Conservation (phyloP, 2,113 vertebrate species). For the Rhea pennata region DNA sequence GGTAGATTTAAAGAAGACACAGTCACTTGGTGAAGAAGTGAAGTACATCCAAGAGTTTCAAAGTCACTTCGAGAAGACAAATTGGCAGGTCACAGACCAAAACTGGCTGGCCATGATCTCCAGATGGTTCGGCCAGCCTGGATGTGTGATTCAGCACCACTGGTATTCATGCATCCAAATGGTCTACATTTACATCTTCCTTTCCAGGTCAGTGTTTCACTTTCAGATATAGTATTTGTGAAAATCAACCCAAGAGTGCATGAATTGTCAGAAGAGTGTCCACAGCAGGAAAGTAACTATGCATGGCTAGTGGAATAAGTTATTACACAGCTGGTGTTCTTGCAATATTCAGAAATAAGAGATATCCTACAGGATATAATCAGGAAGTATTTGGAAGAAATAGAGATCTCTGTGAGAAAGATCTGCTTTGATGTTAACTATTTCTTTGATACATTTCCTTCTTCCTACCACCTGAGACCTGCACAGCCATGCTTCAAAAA, state of each 20-base stretch:
- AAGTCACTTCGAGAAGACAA: too few species aligned
- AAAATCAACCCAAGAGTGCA: neutral
- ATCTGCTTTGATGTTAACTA: conserved; percentile 16
- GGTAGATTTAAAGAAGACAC: too few species aligned
- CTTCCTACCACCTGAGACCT: neutral
- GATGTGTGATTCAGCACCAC: too few species aligned
- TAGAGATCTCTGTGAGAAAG: neutral
- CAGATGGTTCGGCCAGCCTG: too few species aligned
- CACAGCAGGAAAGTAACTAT: neutral
- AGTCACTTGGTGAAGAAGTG: too few species aligned
- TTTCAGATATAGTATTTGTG: neutral
- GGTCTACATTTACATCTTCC: too few species aligned
- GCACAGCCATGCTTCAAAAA: conserved; percentile 6
- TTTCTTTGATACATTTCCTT: neutral
- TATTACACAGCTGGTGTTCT: neutral
- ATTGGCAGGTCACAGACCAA: too few species aligned
- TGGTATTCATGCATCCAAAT: too few species aligned
- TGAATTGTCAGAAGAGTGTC: neutral
- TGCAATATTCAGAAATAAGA: neutral
- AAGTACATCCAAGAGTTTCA: too few species aligned
- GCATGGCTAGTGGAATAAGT: neutral
- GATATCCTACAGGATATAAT: neutral
- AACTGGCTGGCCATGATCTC: too few species aligned
- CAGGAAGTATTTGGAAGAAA: neutral
- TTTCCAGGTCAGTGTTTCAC: neutral